Conservation (phyloP, 1,140 invertebrate genomes). For the Geopemphigus sp. region DNA sequence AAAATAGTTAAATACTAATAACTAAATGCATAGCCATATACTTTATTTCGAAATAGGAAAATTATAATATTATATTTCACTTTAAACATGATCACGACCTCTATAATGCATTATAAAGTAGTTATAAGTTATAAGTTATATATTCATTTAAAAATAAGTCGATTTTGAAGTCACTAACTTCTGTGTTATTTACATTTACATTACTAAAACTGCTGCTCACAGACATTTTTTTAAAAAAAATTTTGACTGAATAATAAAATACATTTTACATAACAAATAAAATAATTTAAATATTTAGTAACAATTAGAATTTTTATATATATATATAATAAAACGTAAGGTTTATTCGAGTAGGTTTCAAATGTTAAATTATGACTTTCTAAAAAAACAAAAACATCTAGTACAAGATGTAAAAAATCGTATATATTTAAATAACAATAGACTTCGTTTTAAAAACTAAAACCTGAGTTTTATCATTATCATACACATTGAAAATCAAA, state of each 20-base stretch:
- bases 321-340: not conserved
- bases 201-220: no score
- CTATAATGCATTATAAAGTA: no score
- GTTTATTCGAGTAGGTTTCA: not conserved
- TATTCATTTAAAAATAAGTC: no score
- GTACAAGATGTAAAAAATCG: not conserved
- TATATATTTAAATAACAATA: slow-evolving; percentile 22
- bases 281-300: slow-evolving; percentile 9
- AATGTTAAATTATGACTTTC: slow-evolving; percentile 13
- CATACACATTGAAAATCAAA: slow-evolving; percentile 5
- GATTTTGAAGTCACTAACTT: no score
- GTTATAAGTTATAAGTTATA: no score
- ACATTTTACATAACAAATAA: no score
- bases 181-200: no score
- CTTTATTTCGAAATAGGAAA: no score
- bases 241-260: not conserved
- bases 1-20: no score
- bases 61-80: no score
- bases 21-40: no score
- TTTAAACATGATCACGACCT: no score
- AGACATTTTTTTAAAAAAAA: not conserved
- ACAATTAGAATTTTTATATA: not conserved
- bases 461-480: not conserved
- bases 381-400: not conserved
- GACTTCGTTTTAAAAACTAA: slow-evolving; percentile 14